Conservation (phyloP, 2,797 vertebrate species). For the Loris lydekkerianus region DNA sequence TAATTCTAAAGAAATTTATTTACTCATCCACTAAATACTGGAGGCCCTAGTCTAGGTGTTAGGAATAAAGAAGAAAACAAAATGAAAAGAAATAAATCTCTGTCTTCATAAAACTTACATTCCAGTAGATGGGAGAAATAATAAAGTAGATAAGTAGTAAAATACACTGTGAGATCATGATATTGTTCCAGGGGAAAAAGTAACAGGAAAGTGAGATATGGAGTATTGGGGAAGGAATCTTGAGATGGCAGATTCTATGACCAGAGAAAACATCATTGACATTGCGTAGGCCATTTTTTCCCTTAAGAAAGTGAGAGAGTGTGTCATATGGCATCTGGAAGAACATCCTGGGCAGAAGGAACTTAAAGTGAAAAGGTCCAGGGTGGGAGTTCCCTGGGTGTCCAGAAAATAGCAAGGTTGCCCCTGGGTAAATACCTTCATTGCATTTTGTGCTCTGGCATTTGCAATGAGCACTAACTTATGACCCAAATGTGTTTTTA, state of each 20-base stretch:
- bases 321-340: neutral
- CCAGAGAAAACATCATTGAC: neutral
- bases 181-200: neutral
- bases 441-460: neutral
- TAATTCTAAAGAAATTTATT: neutral
- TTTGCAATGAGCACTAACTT: neutral
- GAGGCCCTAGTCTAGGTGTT: neutral
- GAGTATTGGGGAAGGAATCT: neutral
- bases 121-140: neutral
- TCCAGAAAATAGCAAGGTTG: neutral
- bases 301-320: neutral
- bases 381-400: rapidly evolving
- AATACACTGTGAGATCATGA: neutral
- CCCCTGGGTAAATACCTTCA: neutral
- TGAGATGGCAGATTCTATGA: neutral
- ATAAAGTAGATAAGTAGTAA: neutral
- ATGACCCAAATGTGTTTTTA: neutral
- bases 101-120: neutral
- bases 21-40: neutral
- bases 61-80: neutral
- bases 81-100: neutral
- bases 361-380: neutral
- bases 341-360: neutral
- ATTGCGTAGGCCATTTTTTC: neutral
- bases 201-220: neutral